phyloP scores from a whole-genome alignment of 2,113 vertebrate species.

The Gnathochromis pfefferi region DNA sequence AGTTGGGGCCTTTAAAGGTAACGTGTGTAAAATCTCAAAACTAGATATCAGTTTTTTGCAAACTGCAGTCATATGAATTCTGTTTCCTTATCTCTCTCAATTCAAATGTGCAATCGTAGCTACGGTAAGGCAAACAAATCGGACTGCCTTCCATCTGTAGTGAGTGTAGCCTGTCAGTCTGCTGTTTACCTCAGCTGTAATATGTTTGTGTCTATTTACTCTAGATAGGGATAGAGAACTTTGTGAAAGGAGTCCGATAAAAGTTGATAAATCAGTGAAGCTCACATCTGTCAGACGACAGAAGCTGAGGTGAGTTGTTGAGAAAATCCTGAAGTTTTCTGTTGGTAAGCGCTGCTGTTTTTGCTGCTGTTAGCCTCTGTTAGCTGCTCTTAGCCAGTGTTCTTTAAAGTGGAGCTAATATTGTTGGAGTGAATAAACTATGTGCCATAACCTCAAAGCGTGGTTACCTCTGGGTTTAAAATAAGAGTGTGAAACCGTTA shows the following conservation, averaged over 20 bases:
- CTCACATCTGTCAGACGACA: not conserved
- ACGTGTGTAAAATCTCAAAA: not conserved
- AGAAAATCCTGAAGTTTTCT: not conserved
- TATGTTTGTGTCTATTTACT: not conserved
- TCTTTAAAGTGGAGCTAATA: not conserved
- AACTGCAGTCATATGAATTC: not conserved
- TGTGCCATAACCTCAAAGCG: not conserved
- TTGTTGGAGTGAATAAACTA: not conserved
- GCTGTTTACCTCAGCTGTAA: not conserved
- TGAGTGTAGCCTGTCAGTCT: not conserved
- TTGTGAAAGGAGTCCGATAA: not conserved
- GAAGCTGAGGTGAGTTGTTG: not conserved
- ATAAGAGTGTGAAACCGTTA: not conserved
- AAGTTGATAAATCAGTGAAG: not conserved
- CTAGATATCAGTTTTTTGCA: not conserved
- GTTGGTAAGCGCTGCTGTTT: not conserved
- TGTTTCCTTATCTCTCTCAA: no score
- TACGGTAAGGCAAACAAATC: not conserved
- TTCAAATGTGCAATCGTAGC: not conserved
- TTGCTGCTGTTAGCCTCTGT: not conserved
- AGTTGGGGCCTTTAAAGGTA: not conserved
- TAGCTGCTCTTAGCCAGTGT: not conserved
- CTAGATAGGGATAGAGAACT: not conserved
- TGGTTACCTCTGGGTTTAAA: not conserved
- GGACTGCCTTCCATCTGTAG: not conserved